These are phyloP conservation scores for Hemithea aestivaria DNA, from an alignment of 2,888 invertebrate genomes.

Conservation along the genomic window DNA sequence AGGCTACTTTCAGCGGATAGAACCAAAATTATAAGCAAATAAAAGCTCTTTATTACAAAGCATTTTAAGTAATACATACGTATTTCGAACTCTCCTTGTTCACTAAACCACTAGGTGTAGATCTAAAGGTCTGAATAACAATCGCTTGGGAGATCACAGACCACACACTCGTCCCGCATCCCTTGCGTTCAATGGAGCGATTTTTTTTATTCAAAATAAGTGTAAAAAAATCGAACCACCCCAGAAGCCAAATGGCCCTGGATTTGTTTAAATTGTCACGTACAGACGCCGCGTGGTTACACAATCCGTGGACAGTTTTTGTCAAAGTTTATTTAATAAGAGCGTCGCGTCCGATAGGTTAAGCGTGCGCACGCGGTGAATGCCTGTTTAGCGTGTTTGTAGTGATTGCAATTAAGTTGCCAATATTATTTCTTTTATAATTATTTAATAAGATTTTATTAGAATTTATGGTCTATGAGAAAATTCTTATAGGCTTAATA, in stretches of 20 bases:
- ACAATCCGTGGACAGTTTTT: conserved; percentile 55
- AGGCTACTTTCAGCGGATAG: no score
- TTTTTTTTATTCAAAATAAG: conserved; percentile 72
- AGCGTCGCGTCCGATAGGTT: no score
- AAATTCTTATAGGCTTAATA: no score
- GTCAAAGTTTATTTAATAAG: conserved; percentile 47
- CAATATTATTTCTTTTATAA: no score
- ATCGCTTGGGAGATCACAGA: conserved; percentile 26
- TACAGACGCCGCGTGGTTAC: conserved; percentile 73
- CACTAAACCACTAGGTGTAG: neutral
- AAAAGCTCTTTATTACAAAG: no score
- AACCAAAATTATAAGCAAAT: no score
- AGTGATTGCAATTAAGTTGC: no score
- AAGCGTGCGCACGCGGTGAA: no score
- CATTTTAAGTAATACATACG: no score
- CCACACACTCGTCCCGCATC: conserved; percentile 73
- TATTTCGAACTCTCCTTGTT: neutral
- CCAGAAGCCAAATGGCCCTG: conserved; percentile 78
- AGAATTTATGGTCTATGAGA: no score
- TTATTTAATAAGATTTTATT: no score
- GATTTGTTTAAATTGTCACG: conserved; percentile 80
- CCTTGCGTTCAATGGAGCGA: conserved; percentile 54
- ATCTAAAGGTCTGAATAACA: conserved; percentile 8
- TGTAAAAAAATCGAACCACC: conserved; percentile 68
- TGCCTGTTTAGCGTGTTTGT: no score